A percentile compares a stretch with the other conserved stretches of the same genome.
These are phyloP conservation scores for Karalla daura DNA, from an alignment of 2,797 vertebrate genomes.

Conservation along the genomic window DNA sequence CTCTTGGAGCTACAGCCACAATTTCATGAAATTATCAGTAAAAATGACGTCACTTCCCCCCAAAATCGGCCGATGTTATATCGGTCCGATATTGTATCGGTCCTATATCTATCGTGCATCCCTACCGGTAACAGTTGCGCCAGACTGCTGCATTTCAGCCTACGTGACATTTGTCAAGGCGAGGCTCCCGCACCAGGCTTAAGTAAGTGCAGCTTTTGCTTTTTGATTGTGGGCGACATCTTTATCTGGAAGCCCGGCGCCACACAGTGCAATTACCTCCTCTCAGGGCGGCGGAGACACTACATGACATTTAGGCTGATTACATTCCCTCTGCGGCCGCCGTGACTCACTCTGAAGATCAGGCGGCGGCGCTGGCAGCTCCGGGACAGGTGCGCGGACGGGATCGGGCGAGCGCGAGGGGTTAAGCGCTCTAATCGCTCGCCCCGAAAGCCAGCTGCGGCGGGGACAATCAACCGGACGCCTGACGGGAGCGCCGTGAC, in stretches of 20 bases:
- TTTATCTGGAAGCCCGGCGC: constrained; percentile 5
- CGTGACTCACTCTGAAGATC: constrained; percentile 11
- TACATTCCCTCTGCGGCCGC: constrained; percentile 16
- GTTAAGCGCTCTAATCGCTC: background rate
- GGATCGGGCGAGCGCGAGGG: background rate
- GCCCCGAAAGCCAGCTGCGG: background rate
- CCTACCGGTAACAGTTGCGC: no score
- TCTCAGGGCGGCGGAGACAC: constrained; percentile 21
- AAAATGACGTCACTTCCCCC: no score
- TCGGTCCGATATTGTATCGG: no score
- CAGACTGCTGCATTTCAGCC: no score
- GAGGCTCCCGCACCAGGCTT: constrained; percentile 5
- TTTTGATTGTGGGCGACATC: constrained; percentile 20
- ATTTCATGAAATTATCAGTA: no score
- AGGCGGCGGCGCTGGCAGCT: background rate
- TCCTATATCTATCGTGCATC: no score
- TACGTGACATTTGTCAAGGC: background rate
- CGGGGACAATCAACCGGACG: background rate
- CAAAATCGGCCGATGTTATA: no score
- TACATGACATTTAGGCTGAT: constrained; percentile 37
- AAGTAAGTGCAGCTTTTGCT: background rate
- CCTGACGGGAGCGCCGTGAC: constrained; percentile 13
- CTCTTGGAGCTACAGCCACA: no score
- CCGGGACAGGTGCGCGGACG: no score
- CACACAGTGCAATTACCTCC: constrained; percentile 13